phyloP scores from a whole-genome alignment of 2,888 invertebrate genomes.

The Patella ulyssiponensis region DNA sequence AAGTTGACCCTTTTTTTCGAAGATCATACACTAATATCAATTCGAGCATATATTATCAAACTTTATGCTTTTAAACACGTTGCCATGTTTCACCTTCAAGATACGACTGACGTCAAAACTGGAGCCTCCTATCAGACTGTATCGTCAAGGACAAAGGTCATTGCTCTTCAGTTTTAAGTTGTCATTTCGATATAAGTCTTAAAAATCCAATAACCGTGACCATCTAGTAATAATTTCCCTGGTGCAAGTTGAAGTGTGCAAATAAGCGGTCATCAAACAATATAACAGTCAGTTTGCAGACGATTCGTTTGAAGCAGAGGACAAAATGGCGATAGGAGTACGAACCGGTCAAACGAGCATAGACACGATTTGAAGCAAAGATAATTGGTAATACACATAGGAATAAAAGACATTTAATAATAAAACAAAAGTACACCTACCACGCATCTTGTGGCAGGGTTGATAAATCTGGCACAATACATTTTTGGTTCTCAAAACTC shows the following conservation, averaged over 20 bases:
- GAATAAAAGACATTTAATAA: not conserved
- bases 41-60: no score
- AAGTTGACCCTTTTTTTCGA: no score
- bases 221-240: no score
- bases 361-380: constrained; percentile 1
- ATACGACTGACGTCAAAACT: no score
- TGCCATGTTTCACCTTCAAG: no score
- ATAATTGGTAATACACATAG: constrained; percentile 14
- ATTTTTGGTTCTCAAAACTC: constrained; percentile 44
- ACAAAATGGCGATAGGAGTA: constrained; percentile 4
- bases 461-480: constrained; percentile 61
- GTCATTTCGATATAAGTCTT: not conserved
- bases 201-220: no score
- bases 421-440: constrained; percentile 46
- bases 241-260: no score
- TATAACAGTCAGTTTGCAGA: constrained; percentile 7
- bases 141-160: constrained; percentile 9
- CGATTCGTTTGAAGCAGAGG: not conserved
- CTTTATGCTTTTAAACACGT: no score
- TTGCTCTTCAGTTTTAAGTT: not conserved
- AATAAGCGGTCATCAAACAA: no score
- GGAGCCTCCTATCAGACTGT: no score
- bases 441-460: constrained; percentile 60
- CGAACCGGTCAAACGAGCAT: constrained; percentile 13
- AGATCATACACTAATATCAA: no score